Evolutionary conservation across 2,797 vertebrate genomes (phyloP), one percentile per base, ranked within the genome.

Genomic region (Falco columbarius): DNA sequence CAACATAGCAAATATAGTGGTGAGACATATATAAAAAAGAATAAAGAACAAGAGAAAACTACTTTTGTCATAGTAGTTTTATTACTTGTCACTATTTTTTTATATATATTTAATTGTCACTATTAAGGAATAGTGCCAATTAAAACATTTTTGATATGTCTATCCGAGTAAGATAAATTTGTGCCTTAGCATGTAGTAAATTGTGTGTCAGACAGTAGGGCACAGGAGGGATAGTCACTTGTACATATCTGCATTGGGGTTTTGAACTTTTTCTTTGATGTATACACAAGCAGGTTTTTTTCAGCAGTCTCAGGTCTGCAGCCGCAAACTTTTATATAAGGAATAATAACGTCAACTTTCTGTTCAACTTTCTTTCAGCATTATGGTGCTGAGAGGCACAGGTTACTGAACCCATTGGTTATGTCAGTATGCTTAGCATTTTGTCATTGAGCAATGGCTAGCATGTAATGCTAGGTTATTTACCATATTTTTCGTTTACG

Each of bases 181-280:
- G 15, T 81, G 16, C 51, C 24, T 59, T 73, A 26, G 14, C 5
- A 29, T 9, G 12, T 46, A 38, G 20, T 30, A 44, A 49, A 49
- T 66, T 26, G 2, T 54, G 18, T 40, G 17, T 67, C 13, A 2
- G 44, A 7, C n/a, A 36, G 12, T 22, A 34, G 17, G 30, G 10
- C 14, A 21, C 3, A 24, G 72, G 29, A 80, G 18, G 26, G 7
- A 18, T 16, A 40, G 34, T 46, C 32, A 38, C 42, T 52, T 68
- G 20, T 23, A 44, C 6, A 2, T 10, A 18, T 6, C 32, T 58
- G 7, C 19, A 5, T 67, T 42, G n/a, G 0, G 3, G 16, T 30
- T 67, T 71, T 58, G 5, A 67, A 54, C 13, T 54, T 44, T 62
- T 55, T 32, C 7, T 79, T 66, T 21, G 29, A 42, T 36, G 7